Evolutionary conservation across 2,888 invertebrate genomes (phyloP).

Genomic region (Dyspetes luteomarginatus): DNA sequence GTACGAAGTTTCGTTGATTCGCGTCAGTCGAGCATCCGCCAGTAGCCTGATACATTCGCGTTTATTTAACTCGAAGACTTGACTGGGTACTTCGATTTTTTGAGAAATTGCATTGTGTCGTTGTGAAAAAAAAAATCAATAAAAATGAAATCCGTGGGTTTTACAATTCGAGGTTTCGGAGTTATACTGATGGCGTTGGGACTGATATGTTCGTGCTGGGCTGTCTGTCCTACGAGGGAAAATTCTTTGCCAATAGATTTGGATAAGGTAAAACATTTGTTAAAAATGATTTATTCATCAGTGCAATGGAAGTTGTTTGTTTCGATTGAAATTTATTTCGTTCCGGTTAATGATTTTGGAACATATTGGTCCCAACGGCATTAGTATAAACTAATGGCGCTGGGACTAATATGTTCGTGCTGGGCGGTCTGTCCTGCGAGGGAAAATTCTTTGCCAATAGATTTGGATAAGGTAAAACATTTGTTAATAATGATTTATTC

Average conservation of each 20-base stretch:
- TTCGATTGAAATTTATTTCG: too few relatives aligned
- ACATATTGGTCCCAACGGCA: too few relatives aligned
- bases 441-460: neutral
- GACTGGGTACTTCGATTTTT: neutral
- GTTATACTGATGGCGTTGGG: neutral
- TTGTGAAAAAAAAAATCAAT: neutral
- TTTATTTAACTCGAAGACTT: neutral
- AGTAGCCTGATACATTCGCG: neutral
- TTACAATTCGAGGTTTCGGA: neutral
- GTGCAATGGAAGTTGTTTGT: neutral
- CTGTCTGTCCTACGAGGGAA: slow-evolving; percentile 23
- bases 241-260: neutral
- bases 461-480: slow-evolving; percentile 42
- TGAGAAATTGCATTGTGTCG: neutral
- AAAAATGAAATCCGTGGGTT: too few relatives aligned
- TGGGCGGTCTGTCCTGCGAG: slow-evolving; percentile 24
- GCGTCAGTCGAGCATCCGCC: slow-evolving; percentile 12
- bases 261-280: slow-evolving; percentile 36
- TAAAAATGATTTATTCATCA: neutral
- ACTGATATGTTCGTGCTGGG: slow-evolving; percentile 4
- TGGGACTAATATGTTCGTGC: slow-evolving; percentile 7
- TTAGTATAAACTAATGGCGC: too few relatives aligned
- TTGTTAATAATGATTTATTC: neutral
- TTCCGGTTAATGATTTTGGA: too few relatives aligned
- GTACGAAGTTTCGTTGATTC: neutral